Evolutionary conservation across 2,888 invertebrate genomes (phyloP), one percentile per base, ranked within the genome.

Genomic region (Branchellion lobata): DNA sequence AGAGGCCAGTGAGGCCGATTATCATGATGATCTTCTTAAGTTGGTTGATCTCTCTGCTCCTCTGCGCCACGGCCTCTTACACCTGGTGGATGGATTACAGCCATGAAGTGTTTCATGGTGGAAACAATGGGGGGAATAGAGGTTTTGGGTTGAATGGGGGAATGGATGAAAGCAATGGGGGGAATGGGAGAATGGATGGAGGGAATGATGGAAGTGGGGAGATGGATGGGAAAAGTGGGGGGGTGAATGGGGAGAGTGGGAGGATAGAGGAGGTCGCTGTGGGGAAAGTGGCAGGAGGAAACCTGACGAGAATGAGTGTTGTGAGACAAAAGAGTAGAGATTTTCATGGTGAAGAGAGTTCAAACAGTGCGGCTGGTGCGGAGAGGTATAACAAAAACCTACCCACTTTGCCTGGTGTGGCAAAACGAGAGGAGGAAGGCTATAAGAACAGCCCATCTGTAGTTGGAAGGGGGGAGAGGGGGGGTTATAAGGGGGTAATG

Each of bases 11-110:
- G 84, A 91, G 83, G 77, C 85, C 86, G 68, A 88, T 97, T 86
- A 92, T 94, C 84, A 90, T 92, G 81, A 94, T 97, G 94, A 95
- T 97, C 83, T 91, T 93, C 83, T 90, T 94, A 79, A 94, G 96
- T 68, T 99, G 98, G 99, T 91, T 92, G 77, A 92, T 95, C 72
- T 93, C 97, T 0, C 90, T 96, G 79, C 92, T 95, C 82, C 94
- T 99, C 79, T 95, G 96, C 11, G 89, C 98, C 82, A 96, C 97
- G n/a, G 97, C 98, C 0, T 93, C 96, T 82, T 85, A 65, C 84
- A 76, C 79, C n/a, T 79, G 80, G 80, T 57, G 74, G 68, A 40
- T 33, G 27, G 68, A 80, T 31, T 14, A 73, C 65, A 21, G 33
- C 18, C 18, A 18, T 33, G 65, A 65, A n/a, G 36, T n/a, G 21